Conservation (phyloP, 2,797 vertebrate species). For the Chiloscyllium punctatum region DNA sequence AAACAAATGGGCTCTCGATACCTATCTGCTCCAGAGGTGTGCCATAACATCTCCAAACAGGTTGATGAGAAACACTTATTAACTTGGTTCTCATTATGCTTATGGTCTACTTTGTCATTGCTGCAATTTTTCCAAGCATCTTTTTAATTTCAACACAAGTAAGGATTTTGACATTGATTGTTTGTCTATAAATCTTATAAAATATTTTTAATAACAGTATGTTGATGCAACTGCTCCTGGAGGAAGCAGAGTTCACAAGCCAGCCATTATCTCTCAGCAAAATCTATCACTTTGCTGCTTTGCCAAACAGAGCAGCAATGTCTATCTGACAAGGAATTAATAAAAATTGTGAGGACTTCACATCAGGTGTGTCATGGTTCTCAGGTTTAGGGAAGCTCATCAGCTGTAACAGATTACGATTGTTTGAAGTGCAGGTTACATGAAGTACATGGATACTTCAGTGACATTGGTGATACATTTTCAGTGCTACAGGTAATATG, state of each 20-base stretch:
- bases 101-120: neutral
- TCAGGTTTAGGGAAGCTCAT: neutral
- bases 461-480: too few relatives aligned
- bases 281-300: neutral
- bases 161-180: too few relatives aligned
- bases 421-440: neutral
- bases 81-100: neutral
- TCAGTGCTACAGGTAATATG: neutral
- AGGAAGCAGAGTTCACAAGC: neutral
- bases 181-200: too few relatives aligned
- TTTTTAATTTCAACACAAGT: too few relatives aligned
- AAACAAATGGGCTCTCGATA: too few relatives aligned
- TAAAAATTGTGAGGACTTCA: neutral
- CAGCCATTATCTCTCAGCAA: neutral
- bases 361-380: slow-evolving; percentile 1
- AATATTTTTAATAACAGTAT: neutral
- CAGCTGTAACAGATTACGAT: neutral
- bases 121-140: neutral
- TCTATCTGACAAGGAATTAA: neutral
- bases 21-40: too few relatives aligned
- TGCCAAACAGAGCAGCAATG: neutral
- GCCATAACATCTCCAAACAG: too few relatives aligned
- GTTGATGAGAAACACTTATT: neutral
- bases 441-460: neutral
- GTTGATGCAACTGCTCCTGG: neutral